These are phyloP conservation scores for Nebria ingens DNA, from an alignment of 1,140 invertebrate species.

Conservation along the genomic window DNA sequence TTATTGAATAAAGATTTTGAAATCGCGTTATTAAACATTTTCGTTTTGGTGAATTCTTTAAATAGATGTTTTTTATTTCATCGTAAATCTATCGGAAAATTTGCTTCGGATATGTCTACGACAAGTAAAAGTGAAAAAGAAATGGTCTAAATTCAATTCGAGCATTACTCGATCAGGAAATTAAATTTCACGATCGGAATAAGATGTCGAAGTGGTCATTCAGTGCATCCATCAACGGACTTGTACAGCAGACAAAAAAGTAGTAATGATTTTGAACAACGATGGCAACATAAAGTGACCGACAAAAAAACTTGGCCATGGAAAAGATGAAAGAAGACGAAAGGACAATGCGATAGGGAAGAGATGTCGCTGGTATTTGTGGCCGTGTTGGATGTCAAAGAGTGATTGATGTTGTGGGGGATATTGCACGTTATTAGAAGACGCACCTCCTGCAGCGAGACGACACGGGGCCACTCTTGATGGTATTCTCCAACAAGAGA, in stretches of 20 bases:
- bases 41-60: too few relatives aligned
- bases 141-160: too few relatives aligned
- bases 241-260: not conserved
- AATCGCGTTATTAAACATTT: too few relatives aligned
- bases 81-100: too few relatives aligned
- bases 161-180: not conserved
- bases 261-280: not conserved
- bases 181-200: constrained; percentile 2
- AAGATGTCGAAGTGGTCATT: not conserved
- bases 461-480: not conserved
- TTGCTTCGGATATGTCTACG: too few relatives aligned
- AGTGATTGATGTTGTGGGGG: not conserved
- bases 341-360: not conserved
- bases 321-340: not conserved
- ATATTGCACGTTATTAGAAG: constrained; percentile 5
- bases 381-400: not conserved
- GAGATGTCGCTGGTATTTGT: not conserved
- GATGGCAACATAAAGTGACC: not conserved
- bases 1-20: too few relatives aligned
- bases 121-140: too few relatives aligned
- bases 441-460: not conserved
- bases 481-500: too few relatives aligned
- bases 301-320: not conserved
- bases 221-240: not conserved
- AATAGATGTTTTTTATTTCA: too few relatives aligned